Conservation (phyloP, 2,113 vertebrate genomes). For the Copsychus sechellarum region DNA sequence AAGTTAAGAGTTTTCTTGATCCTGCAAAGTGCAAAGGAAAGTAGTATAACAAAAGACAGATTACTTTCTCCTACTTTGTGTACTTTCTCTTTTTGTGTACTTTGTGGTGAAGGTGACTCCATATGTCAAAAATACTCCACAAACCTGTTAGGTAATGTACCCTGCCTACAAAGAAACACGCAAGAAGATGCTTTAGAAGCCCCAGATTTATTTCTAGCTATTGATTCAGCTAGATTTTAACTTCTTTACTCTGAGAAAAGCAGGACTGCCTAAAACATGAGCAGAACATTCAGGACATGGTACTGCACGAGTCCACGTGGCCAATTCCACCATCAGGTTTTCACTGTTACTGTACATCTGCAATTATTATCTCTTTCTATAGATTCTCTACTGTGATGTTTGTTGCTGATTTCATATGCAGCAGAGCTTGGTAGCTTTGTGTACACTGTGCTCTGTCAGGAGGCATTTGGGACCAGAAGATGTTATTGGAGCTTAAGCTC, state of each 20-base stretch:
- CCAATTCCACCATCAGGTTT: background rate
- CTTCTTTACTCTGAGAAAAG: background rate
- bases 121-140: background rate
- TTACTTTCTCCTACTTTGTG: background rate
- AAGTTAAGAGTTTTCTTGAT: background rate
- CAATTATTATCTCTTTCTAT: background rate
- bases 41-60: background rate
- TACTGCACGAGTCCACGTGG: background rate
- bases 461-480: slow-evolving; percentile 18
- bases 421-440: background rate
- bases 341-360: background rate
- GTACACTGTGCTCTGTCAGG: background rate
- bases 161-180: background rate
- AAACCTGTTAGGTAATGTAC: background rate
- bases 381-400: background rate
- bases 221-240: background rate
- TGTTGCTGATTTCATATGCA: background rate
- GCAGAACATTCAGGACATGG: background rate
- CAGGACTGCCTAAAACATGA: background rate
- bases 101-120: background rate
- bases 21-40: background rate
- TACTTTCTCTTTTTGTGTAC: background rate
- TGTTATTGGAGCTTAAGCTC: background rate
- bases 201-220: background rate
- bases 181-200: background rate